Evolutionary conservation across 2,797 vertebrate genomes (phyloP), one percentile per base, ranked within the genome.

Genomic region (Tenualosa thibaudeaui): DNA sequence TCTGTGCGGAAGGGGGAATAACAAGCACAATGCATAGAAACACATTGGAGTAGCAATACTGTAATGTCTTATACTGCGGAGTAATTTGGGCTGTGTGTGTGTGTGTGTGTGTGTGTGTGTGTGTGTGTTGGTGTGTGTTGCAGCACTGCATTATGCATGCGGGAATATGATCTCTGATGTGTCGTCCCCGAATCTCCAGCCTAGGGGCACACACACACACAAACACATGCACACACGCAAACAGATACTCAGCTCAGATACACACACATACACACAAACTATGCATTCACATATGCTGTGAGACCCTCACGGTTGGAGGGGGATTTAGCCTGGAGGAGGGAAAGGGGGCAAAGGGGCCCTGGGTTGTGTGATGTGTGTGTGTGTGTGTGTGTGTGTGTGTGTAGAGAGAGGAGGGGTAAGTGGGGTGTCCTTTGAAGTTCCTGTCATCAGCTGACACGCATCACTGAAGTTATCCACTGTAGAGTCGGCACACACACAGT

Each of bases 391-490:
- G 46, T 46, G 46, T 46, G 3, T 46, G 46, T 46, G 31, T 31
- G 31, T 31, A 1, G 0, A 46, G 46, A 46, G 46, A 7, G 5
- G 53, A 6, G 60, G 60, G n/a, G 13, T 53, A 53, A 53, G 13
- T 53, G 12, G 60, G 60, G 60, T 7, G 9, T 7, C 1, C 60
- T 65, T 65, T 65, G n/a, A 65, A 65, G 60, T 65, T 65, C 8
- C 60, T n/a, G 7, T 26, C 60, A 65, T 65, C 8, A 65, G 60
- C 60, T 26, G 56, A 87, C 89, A 91, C 1, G 89, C 89, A 90
- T 91, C 91, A 89, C 94, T 93, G 92, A 88, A 88, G 90, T 89
- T 88, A 78, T 86, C 89, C 84, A 75, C 89, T 8, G 12, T 83
- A 86, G 85, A 88, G 88, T 86, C 90, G 88, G 90, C 91, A 87